Evolutionary conservation across 2,888 invertebrate genomes (phyloP), one percentile per base, ranked within the genome.

Genomic region (Drosophila ustulata): DNA sequence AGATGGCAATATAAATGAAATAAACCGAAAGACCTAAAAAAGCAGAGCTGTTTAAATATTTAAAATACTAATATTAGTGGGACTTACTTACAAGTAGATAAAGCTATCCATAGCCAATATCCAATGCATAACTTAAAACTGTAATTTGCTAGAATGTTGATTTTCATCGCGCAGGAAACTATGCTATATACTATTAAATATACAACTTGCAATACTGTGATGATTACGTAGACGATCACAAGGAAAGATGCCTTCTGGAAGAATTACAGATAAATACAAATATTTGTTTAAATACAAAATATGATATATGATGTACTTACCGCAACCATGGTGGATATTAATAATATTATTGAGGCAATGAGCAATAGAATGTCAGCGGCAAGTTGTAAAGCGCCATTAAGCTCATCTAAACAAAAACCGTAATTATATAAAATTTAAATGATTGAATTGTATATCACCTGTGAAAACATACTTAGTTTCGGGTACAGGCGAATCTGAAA

Each of bases 1-100:
- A 45, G n/a, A 56, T 4, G 13, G 45, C 55, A 32, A 56, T 56
- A 45, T 45, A 45, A 5, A 56, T 45, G 9, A 45, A 56, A 56
- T 56, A 34, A 8, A 9, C 32, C 0, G 55, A 56, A 32, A 13
- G 25, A 8, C 25, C 55, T 56, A 26, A 6, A 34, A 45, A 23
- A 11, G 7, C 7, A 7, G 4, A 34, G 11, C 1, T 4, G 4
- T 11, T 23, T 30, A 4, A n/a, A 9, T 49, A 18, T 32, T 39
- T 39, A 6, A 7, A 43, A 30, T 43, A n/a, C 8, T 0, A 4
- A 8, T 30, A 30, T 30, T 43, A n/a, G 0, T 8, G 4, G 1
- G 2, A 25, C n/a, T 39, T 13, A 28, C 39, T 55, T 55, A 55
- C 55, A 23, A 32, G 3, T 13, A 18, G n/a, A 55, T 45, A 55